These are phyloP conservation scores for Aspiorhynchus laticeps DNA, from an alignment of 2,113 vertebrate species.

Conservation along the genomic window DNA sequence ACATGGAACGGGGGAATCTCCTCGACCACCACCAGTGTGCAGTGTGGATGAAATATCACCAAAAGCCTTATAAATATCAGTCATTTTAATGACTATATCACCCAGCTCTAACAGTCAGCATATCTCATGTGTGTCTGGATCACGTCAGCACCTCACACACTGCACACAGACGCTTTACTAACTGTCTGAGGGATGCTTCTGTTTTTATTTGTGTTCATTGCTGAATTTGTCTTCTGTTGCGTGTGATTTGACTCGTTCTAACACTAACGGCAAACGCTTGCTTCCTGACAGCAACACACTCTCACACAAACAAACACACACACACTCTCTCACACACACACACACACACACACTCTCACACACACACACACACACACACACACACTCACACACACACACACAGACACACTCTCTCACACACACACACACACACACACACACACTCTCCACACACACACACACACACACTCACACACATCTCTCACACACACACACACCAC, in stretches of 20 bases:
- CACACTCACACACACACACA: neutral
- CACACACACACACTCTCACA: conserved; percentile 25
- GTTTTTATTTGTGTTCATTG: conserved; percentile 41
- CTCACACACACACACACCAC: no score
- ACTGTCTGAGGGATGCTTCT: neutral
- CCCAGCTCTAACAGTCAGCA: conserved; percentile 14
- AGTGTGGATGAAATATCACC: neutral
- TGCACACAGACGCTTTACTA: neutral
- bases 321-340: neutral
- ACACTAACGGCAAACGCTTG: conserved; percentile 55
- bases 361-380: neutral
- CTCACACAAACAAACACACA: no score
- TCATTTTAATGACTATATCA: neutral
- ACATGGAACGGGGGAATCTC: no score
- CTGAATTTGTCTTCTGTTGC: conserved; percentile 43
- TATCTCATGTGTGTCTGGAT: conserved; percentile 14
- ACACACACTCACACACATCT: no score
- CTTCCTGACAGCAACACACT: conserved; percentile 39
- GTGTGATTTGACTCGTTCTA: conserved; percentile 48
- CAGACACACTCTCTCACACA: conserved; percentile 32
- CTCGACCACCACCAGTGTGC: no score
- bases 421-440: neutral
- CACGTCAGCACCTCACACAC: neutral
- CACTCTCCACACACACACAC: no score
- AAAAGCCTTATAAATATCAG: neutral